Evolutionary conservation across 2,797 vertebrate genomes (phyloP).

Genomic region (Schizopygopsis malacanthus): DNA sequence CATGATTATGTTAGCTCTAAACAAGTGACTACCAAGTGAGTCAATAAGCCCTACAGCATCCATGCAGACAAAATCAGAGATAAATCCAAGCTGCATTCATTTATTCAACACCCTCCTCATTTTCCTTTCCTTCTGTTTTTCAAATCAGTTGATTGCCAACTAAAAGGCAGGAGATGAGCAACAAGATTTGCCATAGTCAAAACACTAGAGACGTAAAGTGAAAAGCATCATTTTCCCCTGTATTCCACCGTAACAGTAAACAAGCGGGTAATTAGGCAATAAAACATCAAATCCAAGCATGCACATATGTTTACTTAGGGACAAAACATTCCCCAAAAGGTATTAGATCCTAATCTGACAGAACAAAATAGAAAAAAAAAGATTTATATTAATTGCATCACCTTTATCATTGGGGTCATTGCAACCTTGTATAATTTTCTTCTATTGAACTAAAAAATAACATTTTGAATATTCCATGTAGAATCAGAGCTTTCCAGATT

Average conservation of each 20-base stretch:
- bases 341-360: background rate
- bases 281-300: background rate
- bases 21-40: conserved; percentile 5
- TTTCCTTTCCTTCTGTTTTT: conserved; percentile 22
- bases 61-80: background rate
- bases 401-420: background rate
- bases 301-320: background rate
- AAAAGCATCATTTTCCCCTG: background rate
- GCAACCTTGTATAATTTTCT: background rate
- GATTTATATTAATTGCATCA: background rate
- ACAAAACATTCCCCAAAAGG: background rate
- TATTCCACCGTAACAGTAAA: background rate
- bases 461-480: background rate
- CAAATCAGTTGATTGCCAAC: background rate
- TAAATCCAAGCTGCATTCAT: conserved; percentile 13
- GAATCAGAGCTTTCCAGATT: background rate
- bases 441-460: background rate
- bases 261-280: conserved; percentile 17
- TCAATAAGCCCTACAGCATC: background rate
- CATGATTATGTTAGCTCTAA: conserved; percentile 30
- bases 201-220: background rate
- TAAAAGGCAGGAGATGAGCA: conserved; percentile 12
- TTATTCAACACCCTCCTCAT: conserved; percentile 14
- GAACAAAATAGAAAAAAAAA: background rate
- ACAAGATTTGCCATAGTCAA: conserved; percentile 1